Evolutionary conservation across 2,797 vertebrate species (phyloP).

Genomic region (Danio albolineatus): DNA sequence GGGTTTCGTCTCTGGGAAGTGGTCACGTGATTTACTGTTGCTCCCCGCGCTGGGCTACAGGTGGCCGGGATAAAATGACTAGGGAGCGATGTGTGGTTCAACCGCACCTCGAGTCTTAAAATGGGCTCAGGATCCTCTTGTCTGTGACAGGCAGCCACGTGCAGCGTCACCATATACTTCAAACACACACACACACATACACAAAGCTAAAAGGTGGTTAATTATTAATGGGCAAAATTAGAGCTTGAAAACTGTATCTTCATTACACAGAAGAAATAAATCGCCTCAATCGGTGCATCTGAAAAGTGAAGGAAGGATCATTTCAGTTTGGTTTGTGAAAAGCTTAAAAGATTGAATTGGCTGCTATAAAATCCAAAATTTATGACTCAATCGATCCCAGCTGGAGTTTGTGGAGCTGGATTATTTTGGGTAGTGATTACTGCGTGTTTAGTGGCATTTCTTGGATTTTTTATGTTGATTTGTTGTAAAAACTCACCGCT

Average conservation of each 20-base stretch:
- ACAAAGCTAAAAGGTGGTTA: constrained; percentile 68
- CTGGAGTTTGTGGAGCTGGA: background rate
- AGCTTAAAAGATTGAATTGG: background rate
- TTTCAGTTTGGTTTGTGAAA: constrained; percentile 57
- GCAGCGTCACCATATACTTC: constrained; percentile 77
- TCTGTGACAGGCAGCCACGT: constrained; percentile 70
- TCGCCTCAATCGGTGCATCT: constrained; percentile 75
- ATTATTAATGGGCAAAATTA: constrained; percentile 80
- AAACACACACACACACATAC: constrained; percentile 67
- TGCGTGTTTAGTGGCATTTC: background rate
- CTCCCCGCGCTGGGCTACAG: constrained; percentile 73
- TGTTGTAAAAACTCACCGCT: background rate
- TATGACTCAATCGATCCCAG: background rate
- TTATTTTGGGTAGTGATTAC: background rate
- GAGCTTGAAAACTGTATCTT: constrained; percentile 78
- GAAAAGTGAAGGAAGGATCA: constrained; percentile 75
- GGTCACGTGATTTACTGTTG: constrained; percentile 88
- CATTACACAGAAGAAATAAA: constrained; percentile 77
- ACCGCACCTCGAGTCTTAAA: constrained; percentile 67
- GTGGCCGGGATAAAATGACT: constrained; percentile 82
- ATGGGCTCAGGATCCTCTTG: constrained; percentile 68
- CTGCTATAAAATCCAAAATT: background rate
- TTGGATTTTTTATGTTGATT: no score
- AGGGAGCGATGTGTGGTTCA: constrained; percentile 45
- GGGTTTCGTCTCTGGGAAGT: constrained; percentile 81